Evolutionary conservation across 2,113 vertebrate genomes (phyloP), one percentile per base, ranked within the genome.

Genomic region (Suncus etruscus): DNA sequence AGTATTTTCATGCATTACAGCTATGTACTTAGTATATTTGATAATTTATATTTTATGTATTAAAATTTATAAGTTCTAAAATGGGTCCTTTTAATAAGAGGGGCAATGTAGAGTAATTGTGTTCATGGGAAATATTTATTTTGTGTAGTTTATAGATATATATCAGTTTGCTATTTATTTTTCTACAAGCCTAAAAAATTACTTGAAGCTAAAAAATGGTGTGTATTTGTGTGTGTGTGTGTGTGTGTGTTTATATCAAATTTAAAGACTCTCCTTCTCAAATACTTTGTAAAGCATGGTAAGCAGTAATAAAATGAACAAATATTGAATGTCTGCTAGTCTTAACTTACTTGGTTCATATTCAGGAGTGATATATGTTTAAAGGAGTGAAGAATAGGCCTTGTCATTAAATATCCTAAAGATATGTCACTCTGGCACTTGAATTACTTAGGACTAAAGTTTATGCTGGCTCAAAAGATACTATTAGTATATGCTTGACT

Each of bases 1-100:
- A 87, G 72, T 86, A 48, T 90, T 90, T 87, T 50, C 32, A 72
- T 92, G 93, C 66, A n/a, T 93, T 88, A 83, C 90, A 65, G 10
- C 11, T 68, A 50, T 32, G 45, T 76, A 65, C 65, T 61, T 83
- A 76, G 69, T 89, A 48, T 80, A 83, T 48, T 51, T 85, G 68
- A 91, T 81, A 82, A 83, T 70, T 73, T 83, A 1, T 84, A 70
- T 91, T 92, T 92, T 29, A 48, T 22, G 81, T 86, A 9, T 81
- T 83, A 11, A 76, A 87, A 65, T 90, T 91, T 48, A 70, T 20
- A 70, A 25, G 58, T 63, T 90, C 87, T 77, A 27, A 83, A 75
- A 73, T 91, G n/a, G 91, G 8, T 61, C 54, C 11, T 80, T 78
- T 45, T 3, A 54, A 22, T 77, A 75, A 65, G 92, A 82, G 4